Evolutionary conservation across 1,140 invertebrate genomes (phyloP), one percentile per base, ranked within the genome.

Genomic region (Atta colombica): DNA sequence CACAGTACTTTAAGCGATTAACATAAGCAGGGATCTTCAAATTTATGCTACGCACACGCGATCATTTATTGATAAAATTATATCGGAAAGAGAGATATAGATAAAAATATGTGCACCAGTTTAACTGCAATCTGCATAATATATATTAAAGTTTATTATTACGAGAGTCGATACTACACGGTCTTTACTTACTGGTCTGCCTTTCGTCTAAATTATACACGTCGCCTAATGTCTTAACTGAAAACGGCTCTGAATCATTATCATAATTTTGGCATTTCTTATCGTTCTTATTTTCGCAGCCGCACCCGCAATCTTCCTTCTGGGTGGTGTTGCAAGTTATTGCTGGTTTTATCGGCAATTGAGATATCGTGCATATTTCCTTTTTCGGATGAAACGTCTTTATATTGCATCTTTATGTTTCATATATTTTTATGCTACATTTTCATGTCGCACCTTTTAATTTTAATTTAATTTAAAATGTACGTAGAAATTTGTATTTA

Each of bases 151-250:
- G 92, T 94, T 94, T 94, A 94, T 94, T 93, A 94, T 94, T 89
- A 93, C 89, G 91, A 91, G 69, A 77, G 74, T 91, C 92, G 92
- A 88, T 89, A 80, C 88, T 87, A 81, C 77, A 71, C 85, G 88
- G 92, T 93, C 93, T 93, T 93, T 93, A 94, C 93, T 94, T 94
- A 93, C 90, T 91, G 88, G 89, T 88, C 88, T 93, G 92, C 60
- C 93, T 93, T 92, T 92, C 91, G 88, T 93, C 93, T 89, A 94
- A 95, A 95, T 95, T 95, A 95, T 94, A 94, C 91, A 91, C 91
- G 92, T 94, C 91, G 88, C 91, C 92, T 95, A 95, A 95, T 95
- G 94, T 95, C 94, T 95, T 95, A 95, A 95, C 94, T 95, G 94
- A 95, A 95, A 94, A 94, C 92, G 81, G 90, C 90, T 91, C 87